phyloP scores from a whole-genome alignment of 92 coral and sea anemone genomes.

The Epizoanthus rinbou region DNA sequence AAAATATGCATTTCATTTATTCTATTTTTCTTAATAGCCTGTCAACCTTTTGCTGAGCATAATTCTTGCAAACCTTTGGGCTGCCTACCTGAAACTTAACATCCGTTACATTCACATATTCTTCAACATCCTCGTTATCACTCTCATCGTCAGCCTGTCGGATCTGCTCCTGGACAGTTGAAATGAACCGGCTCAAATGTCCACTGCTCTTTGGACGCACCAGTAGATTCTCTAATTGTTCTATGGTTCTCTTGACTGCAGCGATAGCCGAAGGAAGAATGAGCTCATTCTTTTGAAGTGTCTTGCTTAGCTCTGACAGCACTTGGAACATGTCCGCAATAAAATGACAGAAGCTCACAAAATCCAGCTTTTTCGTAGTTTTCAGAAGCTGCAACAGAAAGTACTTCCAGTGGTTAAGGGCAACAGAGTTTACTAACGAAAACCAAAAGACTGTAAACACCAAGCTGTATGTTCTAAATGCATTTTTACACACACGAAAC shows the following conservation, averaged over 20 bases:
- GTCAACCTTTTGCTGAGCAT: too few relatives aligned
- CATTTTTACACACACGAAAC: too few relatives aligned
- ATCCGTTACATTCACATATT: too few relatives aligned
- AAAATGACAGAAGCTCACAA: conserved; percentile 43
- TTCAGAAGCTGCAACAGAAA: conserved; percentile 21
- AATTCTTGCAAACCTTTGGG: too few relatives aligned
- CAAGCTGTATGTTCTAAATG: too few relatives aligned
- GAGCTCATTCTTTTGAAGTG: conserved; percentile 48
- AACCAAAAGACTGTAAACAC: too few relatives aligned
- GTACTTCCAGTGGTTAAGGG: background rate
- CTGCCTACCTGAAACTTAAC: too few relatives aligned
- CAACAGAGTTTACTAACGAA: background rate
- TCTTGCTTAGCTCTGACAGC: conserved; percentile 43
- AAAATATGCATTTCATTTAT: too few relatives aligned
- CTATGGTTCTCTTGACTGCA: conserved; percentile 40
- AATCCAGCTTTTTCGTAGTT: conserved; percentile 30
- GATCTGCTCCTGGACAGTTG: conserved; percentile 42
- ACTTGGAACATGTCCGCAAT: conserved; percentile 44
- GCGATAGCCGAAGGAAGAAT: conserved; percentile 45
- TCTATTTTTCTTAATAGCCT: too few relatives aligned
- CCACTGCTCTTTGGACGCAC: conserved; percentile 39
- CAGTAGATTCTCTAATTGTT: conserved; percentile 44
- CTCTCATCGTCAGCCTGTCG: too few relatives aligned
- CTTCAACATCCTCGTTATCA: too few relatives aligned
- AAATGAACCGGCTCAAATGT: conserved; percentile 38